Evolutionary conservation across 2,797 vertebrate species (phyloP).

Genomic region (Ctenopoma multispine): DNA sequence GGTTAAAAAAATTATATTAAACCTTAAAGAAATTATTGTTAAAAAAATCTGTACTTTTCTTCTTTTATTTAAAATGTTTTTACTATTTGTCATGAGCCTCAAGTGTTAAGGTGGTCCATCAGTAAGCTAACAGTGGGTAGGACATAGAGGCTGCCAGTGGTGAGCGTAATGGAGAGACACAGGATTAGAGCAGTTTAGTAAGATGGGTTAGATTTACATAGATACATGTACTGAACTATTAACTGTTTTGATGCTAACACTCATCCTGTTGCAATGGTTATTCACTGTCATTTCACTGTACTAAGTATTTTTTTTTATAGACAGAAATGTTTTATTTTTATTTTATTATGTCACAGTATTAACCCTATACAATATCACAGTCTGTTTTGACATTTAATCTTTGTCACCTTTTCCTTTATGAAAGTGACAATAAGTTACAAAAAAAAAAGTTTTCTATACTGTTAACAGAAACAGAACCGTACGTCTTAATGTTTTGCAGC

Average conservation of each 20-base stretch:
- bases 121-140: slow-evolving; percentile 65
- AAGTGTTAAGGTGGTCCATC: slow-evolving; percentile 52
- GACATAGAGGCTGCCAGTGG: slow-evolving; percentile 58
- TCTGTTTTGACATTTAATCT: slow-evolving; percentile 87
- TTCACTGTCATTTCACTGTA: slow-evolving; percentile 84
- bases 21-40: no score
- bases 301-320: slow-evolving; percentile 77
- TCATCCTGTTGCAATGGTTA: slow-evolving; percentile 83
- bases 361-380: slow-evolving; percentile 84
- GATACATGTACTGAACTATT: slow-evolving; percentile 77
- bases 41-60: no score
- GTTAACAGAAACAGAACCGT: slow-evolving; percentile 88
- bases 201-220: slow-evolving; percentile 67
- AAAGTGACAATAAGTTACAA: slow-evolving; percentile 87
- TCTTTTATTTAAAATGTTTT: slow-evolving; percentile 1
- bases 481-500: slow-evolving; percentile 99
- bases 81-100: slow-evolving; percentile 81
- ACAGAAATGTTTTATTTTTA: slow-evolving; percentile 84
- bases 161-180: slow-evolving; percentile 57
- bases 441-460: slow-evolving; percentile 87
- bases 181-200: slow-evolving; percentile 63
- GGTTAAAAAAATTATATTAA: not conserved
- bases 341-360: slow-evolving; percentile 82
- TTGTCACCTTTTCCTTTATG: slow-evolving; percentile 94
- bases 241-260: slow-evolving; percentile 82